phyloP scores from a whole-genome alignment of 2,888 invertebrate genomes.

The Nasonovia ribisnigri region DNA sequence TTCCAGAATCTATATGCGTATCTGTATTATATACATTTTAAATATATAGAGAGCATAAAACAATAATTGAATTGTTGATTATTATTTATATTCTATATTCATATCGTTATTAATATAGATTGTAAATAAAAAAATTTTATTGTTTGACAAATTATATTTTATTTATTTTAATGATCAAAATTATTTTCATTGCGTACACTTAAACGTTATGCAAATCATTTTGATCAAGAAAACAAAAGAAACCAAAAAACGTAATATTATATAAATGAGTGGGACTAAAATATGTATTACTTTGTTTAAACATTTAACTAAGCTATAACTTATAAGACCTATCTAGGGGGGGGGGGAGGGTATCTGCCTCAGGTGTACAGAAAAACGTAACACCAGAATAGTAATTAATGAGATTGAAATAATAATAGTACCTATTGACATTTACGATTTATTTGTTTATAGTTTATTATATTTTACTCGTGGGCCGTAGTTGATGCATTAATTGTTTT shows the following conservation, averaged over 20 bases:
- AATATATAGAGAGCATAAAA: neutral
- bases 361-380: neutral
- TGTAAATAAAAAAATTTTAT: too few species aligned
- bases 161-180: neutral
- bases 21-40: neutral
- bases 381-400: neutral
- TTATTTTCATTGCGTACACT: neutral
- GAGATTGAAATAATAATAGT: neutral
- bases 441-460: too few species aligned
- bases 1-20: neutral
- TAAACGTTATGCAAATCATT: neutral
- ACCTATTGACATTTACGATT: neutral
- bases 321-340: too few species aligned
- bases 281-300: neutral
- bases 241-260: neutral
- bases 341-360: too few species aligned
- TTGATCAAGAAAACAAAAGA: slow-evolving; percentile 7
- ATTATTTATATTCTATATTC: neutral
- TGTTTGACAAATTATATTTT: neutral
- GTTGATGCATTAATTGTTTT: too few species aligned
- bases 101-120: too few species aligned
- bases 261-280: too few species aligned
- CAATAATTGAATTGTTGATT: neutral
- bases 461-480: too few species aligned
- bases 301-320: neutral